Evolutionary conservation across 2,797 vertebrate species (phyloP).

Genomic region (Holocentrus rufus): DNA sequence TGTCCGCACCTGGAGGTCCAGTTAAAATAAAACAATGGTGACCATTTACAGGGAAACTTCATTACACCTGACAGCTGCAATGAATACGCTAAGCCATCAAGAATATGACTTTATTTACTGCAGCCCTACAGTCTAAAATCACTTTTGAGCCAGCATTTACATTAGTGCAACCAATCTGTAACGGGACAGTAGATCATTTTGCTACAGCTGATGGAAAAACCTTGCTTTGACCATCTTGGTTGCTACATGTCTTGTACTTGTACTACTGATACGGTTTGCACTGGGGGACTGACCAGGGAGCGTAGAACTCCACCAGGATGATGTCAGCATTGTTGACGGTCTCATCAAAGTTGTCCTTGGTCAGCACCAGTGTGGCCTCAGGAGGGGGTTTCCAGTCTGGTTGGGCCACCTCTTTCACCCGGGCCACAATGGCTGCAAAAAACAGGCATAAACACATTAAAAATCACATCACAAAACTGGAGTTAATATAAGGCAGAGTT

Average conservation of each 20-base stretch:
- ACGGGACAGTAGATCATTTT: neutral
- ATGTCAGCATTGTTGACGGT: constrained; percentile 90
- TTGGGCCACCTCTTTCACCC: constrained; percentile 90
- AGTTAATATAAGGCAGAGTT: too few species aligned
- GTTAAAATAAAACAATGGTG: neutral
- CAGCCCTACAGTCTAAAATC: neutral
- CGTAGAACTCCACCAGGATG: constrained; percentile 98
- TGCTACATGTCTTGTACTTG: neutral
- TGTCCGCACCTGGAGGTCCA: constrained; percentile 90
- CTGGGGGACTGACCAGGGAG: constrained; percentile 89
- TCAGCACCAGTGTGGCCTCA: constrained; percentile 91
- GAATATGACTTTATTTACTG: neutral
- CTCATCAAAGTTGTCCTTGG: constrained; percentile 92
- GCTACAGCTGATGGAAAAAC: neutral
- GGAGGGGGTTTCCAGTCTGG: constrained; percentile 94
- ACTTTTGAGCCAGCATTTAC: neutral
- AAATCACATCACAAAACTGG: neutral
- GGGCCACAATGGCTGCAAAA: constrained; percentile 89
- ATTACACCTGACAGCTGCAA: neutral
- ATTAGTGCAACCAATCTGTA: neutral
- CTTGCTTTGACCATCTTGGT: neutral
- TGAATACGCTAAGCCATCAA: neutral
- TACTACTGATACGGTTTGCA: too few species aligned
- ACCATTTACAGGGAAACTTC: neutral
- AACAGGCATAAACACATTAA: neutral